Conservation (phyloP, 2,797 vertebrate species). For the Xenopus petersii region DNA sequence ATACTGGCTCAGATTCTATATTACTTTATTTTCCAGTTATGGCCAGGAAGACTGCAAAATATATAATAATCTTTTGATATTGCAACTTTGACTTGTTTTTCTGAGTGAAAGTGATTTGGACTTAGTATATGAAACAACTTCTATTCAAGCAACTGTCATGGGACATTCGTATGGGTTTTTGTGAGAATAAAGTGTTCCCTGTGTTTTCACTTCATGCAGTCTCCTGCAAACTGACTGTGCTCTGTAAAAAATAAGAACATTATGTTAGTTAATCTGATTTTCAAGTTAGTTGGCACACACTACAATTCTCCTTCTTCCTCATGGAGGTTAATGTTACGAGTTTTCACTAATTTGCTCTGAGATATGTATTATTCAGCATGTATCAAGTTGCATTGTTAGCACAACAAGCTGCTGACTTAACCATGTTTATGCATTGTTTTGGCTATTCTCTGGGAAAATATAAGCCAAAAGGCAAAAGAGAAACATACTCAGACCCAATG, state of each 20-base stretch:
- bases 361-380: conserved; percentile 36
- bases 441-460: conserved; percentile 14
- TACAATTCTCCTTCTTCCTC: conserved; percentile 10
- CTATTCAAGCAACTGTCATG: neutral
- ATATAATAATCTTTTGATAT: neutral
- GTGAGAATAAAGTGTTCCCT: conserved; percentile 12
- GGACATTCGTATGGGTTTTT: conserved; percentile 7
- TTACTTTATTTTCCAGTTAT: neutral
- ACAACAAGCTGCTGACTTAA: conserved; percentile 35
- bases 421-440: conserved; percentile 30
- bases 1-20: no score
- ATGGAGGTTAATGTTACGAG: conserved; percentile 22
- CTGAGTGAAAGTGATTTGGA: neutral
- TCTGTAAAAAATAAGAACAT: conserved; percentile 29
- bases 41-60: neutral
- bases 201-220: neutral
- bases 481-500: neutral
- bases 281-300: conserved; percentile 17
- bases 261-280: conserved; percentile 31
- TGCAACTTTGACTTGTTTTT: neutral
- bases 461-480: neutral
- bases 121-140: neutral
- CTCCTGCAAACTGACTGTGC: neutral
- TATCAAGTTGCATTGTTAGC: conserved; percentile 41
- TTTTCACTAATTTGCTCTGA: conserved; percentile 14